Percentiles rank a stretch among this genome's conserved stretches.
phyloP scores from a whole-genome alignment of 23 tunicate genomes.

The Trididemnum miniatum region DNA sequence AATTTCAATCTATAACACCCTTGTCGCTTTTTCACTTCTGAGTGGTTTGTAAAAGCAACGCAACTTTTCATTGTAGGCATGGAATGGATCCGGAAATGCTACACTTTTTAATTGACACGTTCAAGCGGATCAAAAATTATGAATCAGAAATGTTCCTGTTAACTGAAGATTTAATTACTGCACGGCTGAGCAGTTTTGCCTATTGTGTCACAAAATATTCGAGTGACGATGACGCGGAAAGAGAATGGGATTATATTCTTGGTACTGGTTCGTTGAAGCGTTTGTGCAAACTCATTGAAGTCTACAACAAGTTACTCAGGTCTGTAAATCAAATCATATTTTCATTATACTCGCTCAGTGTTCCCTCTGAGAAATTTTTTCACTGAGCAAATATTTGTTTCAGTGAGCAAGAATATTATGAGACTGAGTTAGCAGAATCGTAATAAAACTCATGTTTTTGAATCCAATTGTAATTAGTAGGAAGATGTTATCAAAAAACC shows the following conservation, averaged over 20 bases:
- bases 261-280: constrained; percentile 59
- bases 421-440: no score
- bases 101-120: neutral
- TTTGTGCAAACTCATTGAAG: constrained; percentile 77
- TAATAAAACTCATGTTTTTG: no score
- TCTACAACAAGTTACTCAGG: constrained; percentile 47
- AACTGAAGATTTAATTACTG: constrained; percentile 37
- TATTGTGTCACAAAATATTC: constrained; percentile 19
- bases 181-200: constrained; percentile 50
- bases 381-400: no score
- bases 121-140: constrained; percentile 16
- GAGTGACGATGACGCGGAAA: constrained; percentile 21
- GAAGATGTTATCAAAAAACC: no score
- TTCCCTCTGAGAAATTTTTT: no score
- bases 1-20: no score
- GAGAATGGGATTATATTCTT: constrained; percentile 40
- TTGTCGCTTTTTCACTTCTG: no score
- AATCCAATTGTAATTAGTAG: no score
- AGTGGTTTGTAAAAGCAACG: no score
- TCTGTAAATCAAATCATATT: no score
- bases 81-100: constrained; percentile 4
- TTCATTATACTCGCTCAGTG: no score
- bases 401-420: no score
- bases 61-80: neutral
- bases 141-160: constrained; percentile 46